Conservation (phyloP, 2,113 vertebrate genomes). For the Etheostoma spectabile region DNA sequence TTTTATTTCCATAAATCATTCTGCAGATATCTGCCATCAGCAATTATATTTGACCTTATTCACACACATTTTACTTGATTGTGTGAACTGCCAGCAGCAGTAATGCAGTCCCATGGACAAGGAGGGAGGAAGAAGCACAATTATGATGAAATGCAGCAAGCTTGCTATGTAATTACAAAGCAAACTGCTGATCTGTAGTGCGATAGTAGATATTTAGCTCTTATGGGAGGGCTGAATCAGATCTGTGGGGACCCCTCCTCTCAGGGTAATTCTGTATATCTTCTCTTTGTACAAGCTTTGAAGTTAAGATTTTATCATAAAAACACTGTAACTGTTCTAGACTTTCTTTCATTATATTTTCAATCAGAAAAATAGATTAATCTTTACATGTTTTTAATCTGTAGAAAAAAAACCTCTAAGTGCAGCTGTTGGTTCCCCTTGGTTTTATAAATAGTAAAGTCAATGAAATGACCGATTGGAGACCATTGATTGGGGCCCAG, state of each 20-base stretch:
- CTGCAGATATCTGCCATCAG: background rate
- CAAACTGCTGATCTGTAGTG: slow-evolving; percentile 71
- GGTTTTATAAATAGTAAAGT: slow-evolving; percentile 53
- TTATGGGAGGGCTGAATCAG: slow-evolving; percentile 49
- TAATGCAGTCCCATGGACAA: slow-evolving; percentile 24
- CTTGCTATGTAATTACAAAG: slow-evolving; percentile 71
- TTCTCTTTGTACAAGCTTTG: slow-evolving; percentile 43
- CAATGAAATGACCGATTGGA: slow-evolving; percentile 44
- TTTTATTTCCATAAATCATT: background rate
- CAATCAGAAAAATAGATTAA: background rate
- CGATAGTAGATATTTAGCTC: slow-evolving; percentile 46
- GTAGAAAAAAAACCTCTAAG: background rate
- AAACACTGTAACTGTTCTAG: background rate
- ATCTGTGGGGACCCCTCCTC: slow-evolving; percentile 53
- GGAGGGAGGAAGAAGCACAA: slow-evolving; percentile 71
- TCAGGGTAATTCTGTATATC: slow-evolving; percentile 25
- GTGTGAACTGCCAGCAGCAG: slow-evolving; percentile 38
- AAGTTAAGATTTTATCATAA: slow-evolving; percentile 34
- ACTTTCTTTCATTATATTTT: slow-evolving; percentile 8
- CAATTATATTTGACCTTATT: background rate
- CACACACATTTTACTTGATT: slow-evolving; percentile 13
- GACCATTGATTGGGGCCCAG: slow-evolving; percentile 36
- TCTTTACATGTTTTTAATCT: slow-evolving; percentile 12
- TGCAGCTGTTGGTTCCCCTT: background rate
- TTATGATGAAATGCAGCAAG: slow-evolving; percentile 71